Evolutionary conservation across 1,140 invertebrate species (phyloP).

Genomic region (Colletes gigas): DNA sequence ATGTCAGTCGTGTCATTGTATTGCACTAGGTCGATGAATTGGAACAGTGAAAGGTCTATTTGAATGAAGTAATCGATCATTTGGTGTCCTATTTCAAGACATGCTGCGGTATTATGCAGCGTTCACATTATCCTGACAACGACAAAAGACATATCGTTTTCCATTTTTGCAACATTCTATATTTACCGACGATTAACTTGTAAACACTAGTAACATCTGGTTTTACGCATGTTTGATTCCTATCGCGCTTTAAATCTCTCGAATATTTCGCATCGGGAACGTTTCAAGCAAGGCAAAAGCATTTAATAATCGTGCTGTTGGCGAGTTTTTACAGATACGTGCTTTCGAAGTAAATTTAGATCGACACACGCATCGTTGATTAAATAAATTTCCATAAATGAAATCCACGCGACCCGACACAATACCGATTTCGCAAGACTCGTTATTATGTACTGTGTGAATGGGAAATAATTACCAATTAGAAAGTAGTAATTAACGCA

Average conservation of each 20-base stretch:
- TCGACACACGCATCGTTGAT: background rate
- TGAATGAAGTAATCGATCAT: conserved; percentile 65
- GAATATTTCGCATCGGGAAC: no score
- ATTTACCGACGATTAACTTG: background rate
- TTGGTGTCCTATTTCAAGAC: conserved; percentile 63
- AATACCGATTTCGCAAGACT: background rate
- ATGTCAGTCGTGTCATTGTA: conserved; percentile 3
- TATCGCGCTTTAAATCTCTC: no score
- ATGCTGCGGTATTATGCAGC: conserved; percentile 51
- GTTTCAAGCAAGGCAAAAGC: no score
- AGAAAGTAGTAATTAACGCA: conserved; percentile 36
- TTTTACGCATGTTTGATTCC: background rate
- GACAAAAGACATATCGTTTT: background rate
- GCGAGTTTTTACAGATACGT: background rate
- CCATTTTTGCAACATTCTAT: background rate
- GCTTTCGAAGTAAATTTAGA: background rate
- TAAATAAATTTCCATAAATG: conserved; percentile 3
- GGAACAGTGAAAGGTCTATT: conserved; percentile 51
- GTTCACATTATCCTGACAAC: conserved; percentile 8
- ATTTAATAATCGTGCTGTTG: no score
- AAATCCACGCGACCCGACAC: background rate
- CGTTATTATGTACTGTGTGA: background rate
- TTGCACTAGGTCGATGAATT: conserved; percentile 18
- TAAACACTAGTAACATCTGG: background rate
- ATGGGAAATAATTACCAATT: conserved; percentile 26